Evolutionary conservation across 37 sponge, comb jelly and placozoan species (phyloP), one percentile per base, ranked within the genome.

Genomic region (Bolinopsis microptera): DNA sequence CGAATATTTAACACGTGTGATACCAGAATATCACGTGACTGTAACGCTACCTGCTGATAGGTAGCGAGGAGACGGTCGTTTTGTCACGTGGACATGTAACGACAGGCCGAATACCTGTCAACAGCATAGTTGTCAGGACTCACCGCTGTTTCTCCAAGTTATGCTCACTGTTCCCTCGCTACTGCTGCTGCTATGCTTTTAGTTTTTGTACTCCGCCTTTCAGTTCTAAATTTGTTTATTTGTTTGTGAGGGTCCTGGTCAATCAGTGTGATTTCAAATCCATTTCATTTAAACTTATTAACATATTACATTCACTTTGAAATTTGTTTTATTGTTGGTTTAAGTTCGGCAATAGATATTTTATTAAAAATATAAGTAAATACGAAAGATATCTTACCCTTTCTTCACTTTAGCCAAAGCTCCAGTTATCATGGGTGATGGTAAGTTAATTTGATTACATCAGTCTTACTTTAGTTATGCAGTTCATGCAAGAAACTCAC

Each of bases 71-170:
- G 61, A 48, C 61, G 61, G 9, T 48, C 61, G 61, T 48, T 48
- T 48, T 5, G 61, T 48, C 61, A 48, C 61, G 61, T 48, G 61
- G 13, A 5, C 5, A 48, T 48, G 61, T 48, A 48, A 48, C 61
- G 61, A 48, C 61, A 48, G 80, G 37, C 21, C 80, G 80, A 77
- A 77, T 77, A 77, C 80, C 80, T 77, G 80, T 77, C 80, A 77
- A 32, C 80, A 34, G 35, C 5, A n/a, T 48, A 48, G 61, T 48
- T 48, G 61, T 48, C 61, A 48, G 61, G 61, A 48, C 61, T 48
- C 61, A 48, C 61, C 61, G 5, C 61, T 5, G 61, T 13, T 48
- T 48, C 61, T 48, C 61, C 61, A 13, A 5, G 13, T 48, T 48
- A 48, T 48, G 61, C 61, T 48, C 61, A 5, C 9, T 48, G 61